Evolutionary conservation across 2,113 vertebrate species (phyloP), one percentile per base, ranked within the genome.

Genomic region (Lutjanus erythropterus): DNA sequence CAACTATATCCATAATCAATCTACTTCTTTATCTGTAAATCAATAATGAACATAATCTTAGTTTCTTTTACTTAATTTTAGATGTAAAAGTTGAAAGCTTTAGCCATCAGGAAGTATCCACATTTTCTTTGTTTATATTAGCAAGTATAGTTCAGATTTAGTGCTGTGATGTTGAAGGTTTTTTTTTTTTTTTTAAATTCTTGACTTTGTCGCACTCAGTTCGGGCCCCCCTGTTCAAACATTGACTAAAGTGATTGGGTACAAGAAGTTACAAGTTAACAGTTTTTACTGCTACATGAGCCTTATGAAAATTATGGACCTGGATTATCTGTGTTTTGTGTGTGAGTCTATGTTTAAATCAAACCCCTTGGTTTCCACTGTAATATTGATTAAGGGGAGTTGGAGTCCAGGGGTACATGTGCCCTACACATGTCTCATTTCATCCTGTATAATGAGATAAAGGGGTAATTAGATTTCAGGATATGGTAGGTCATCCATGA

Each of bases 401-500:
- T n/a, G n/a, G n/a, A n/a, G n/a, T n/a, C n/a, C n/a, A n/a, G 2
- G 35, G 10, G 42, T 65, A 33, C 50, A 60, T 18, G 16, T 53
- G 41, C 15, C 31, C 50, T 35, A 46, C 21, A 46, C 29, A 5
- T 39, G 44, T 31, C 11, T 27, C 1, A 39, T 74, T 58, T 75
- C 19, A 33, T 61, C 39, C 62, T 50, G 9, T 64, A 25, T 64
- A 80, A 60, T 72, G 27, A 37, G 42, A 64, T 69, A 58, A 77
- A 59, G 9, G 25, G 19, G 23, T 60, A 60, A 80, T 87, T 81
- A 14, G 64, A 76, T 71, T 75, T 80, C 16, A 25, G 33, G 71
- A 27, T 84, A 52, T 73, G 27, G 52, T 46, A 39, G 68, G 16
- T 75, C 47, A 82, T 70, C 39, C 65, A 46, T 60, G 71, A 71